Evolutionary conservation across 2,888 invertebrate species (phyloP), one percentile per base, ranked within the genome.

Genomic region (Orthosia gracilis): DNA sequence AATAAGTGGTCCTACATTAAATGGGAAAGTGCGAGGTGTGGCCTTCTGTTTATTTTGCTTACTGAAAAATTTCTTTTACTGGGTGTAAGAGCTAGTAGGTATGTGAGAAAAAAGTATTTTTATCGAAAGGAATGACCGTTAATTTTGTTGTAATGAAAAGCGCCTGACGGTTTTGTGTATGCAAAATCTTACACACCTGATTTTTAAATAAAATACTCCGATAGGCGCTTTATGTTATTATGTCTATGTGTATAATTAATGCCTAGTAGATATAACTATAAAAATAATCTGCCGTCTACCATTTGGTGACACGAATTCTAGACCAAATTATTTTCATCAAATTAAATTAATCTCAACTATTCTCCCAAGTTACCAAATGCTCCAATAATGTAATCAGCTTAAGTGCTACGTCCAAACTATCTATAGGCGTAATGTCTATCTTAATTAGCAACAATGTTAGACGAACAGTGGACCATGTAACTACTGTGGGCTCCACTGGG

Each of bases 1-100:
- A 82, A 82, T 82, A 84, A 82, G 82, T 84, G 65, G 67, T 83
- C 58, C 45, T 31, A 52, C 65, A 65, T 80, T 83, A 69, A 66
- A 84, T 45, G 62, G 45, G 18, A 54, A 78, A 83, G 23, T 73
- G 64, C 55, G 59, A 62, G n/a, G 61, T 45, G 21, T n/a, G 5
- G n/a, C 31, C 15, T 78, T 62, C 21, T n/a, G 21, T 45, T 65
- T n/a, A n/a, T 52, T 67, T 47, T 50, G 55, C 47, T 62, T 59
- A 64, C 45, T 31, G 18, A 45, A 49, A 17, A 13, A 7, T 57
- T 61, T 45, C 13, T 26, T 54, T n/a, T 7, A 17, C 12, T 13
- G 21, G 7, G 11, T 47, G 2, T 17, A 23, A 40, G 9, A 40
- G 7, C 18, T 17, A 59, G 7, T 13, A 21, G 3, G 23, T 5